Conservation (phyloP, 2,113 vertebrate genomes). For the Chiloscyllium plagiosum region DNA sequence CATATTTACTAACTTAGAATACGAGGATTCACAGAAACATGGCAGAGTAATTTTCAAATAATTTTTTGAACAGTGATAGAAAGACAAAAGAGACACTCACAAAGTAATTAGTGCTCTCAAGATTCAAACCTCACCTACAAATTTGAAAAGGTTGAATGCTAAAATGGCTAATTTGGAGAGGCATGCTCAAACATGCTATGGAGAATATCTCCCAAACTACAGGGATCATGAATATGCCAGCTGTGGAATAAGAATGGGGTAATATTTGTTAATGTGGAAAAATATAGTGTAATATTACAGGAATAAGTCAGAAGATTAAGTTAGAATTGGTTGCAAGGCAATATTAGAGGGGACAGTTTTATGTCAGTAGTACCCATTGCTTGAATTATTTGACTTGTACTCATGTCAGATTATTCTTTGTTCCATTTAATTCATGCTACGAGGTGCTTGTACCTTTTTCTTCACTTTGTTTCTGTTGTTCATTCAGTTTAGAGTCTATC, state of each 20-base stretch:
- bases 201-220: neutral
- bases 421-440: neutral
- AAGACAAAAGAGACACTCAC: neutral
- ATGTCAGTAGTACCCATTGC: neutral
- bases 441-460: neutral
- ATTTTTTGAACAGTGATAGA: neutral
- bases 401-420: neutral
- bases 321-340: neutral
- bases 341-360: neutral
- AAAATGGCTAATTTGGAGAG: neutral
- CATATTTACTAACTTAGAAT: neutral
- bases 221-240: neutral
- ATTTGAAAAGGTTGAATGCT: neutral
- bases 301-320: neutral
- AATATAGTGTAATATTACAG: neutral
- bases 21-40: neutral
- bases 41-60: neutral
- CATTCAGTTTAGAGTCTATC: neutral
- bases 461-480: neutral
- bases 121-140: neutral
- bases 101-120: neutral
- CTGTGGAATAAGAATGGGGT: neutral
- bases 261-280: neutral
- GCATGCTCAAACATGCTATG: neutral
- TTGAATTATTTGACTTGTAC: neutral